Evolutionary conservation across 1,140 invertebrate genomes (phyloP), one percentile per base, ranked within the genome.

Genomic region (Drosophila mauritiana): DNA sequence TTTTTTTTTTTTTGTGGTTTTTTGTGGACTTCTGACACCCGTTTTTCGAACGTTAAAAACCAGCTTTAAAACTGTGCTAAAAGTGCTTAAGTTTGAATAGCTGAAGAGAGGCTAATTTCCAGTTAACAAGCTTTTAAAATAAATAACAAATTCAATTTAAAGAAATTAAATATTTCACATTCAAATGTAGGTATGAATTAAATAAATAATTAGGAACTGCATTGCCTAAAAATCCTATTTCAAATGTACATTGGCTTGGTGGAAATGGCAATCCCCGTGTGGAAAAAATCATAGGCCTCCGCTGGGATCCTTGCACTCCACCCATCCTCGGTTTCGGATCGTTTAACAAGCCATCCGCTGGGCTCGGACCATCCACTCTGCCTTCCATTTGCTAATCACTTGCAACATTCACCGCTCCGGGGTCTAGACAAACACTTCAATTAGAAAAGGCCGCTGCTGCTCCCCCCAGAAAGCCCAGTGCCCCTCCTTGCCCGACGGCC

Each of bases 351-450:
- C 51, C 42, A 6, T 15, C 5, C 64, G 20, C 53, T 25, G 39
- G 49, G 11, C 17, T 13, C n/a, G 34, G 31, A 51, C 15, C 49
- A 55, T 43, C 62, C 34, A 36, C 42, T 34, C 62, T 54, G 37
- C 17, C 62, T 46, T 36, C 55, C 34, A 58, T 84, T 79, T 74
- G 80, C 75, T 74, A 78, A 79, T 65, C 76, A 83, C 80, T 70
- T 70, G 67, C 78, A 74, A 27, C 80, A 82, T 84, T 79, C 81
- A 83, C 80, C 62, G 80, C 80, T 82, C 49, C 49, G 39, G 75
- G 58, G 56, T 45, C 80, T 79, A 59, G 63, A 48, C 48, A 73
- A 83, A 83, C 80, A 79, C 75, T 83, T 82, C 80, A 82, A 82
- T 82, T 82, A 79, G 80, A 82, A 73, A 70, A 42, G 53, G 43